phyloP scores from a whole-genome alignment of 2,888 invertebrate genomes.

The Stenodema calcarata region DNA sequence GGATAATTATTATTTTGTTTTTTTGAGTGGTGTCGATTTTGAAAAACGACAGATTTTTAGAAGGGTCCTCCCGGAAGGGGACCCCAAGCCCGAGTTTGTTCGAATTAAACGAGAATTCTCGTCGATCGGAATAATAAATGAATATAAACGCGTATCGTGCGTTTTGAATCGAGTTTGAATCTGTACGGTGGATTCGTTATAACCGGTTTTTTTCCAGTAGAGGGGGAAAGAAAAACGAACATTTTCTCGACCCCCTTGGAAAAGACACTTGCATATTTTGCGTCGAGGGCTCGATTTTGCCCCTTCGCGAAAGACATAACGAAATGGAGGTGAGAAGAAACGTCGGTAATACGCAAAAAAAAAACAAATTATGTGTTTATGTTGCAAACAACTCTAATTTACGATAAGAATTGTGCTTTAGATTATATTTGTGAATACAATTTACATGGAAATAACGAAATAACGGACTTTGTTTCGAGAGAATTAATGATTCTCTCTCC shows the following conservation, averaged over 20 bases:
- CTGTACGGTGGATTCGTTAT: no score
- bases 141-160: no score
- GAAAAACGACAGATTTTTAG: no score
- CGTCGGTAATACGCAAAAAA: not conserved
- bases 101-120: no score
- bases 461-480: not conserved
- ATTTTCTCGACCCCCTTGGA: no score
- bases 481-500: not conserved
- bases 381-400: not conserved
- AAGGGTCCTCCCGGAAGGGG: no score
- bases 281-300: not conserved
- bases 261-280: not conserved
- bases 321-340: no score
- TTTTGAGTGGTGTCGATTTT: not conserved
- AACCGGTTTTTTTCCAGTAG: no score
- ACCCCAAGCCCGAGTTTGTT: no score
- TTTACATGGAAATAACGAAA: slow-evolving; percentile 1
- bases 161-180: no score
- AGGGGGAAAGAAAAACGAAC: no score
- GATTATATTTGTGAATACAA: not conserved
- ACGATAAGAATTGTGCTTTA: not conserved
- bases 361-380: not conserved
- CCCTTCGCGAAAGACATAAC: not conserved
- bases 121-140: no score
- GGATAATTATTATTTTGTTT: not conserved